phyloP scores from a whole-genome alignment of 2,797 vertebrate genomes.

The Okamejei kenojei region DNA sequence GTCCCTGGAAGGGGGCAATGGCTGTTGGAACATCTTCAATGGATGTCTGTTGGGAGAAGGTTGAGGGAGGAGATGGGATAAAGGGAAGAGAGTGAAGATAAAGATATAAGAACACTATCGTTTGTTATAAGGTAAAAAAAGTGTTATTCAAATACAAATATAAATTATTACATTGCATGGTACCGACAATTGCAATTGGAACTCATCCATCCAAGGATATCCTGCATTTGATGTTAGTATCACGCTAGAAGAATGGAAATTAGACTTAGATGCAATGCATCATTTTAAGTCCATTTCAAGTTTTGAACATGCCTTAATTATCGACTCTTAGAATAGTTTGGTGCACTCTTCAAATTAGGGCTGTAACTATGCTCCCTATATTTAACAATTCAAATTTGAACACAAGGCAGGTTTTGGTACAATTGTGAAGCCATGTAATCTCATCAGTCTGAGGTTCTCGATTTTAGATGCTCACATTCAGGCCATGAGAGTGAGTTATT shows the following conservation, averaged over 20 bases:
- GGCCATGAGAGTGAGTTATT: background rate
- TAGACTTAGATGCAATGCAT: background rate
- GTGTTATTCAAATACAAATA: background rate
- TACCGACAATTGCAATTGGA: background rate
- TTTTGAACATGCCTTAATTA: background rate
- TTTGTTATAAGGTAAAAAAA: background rate
- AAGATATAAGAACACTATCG: background rate
- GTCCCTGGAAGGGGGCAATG: conserved; percentile 92
- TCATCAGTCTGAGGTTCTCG: background rate
- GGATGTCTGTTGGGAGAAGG: conserved; percentile 66
- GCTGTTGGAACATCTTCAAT: conserved; percentile 93
- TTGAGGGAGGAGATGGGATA: no score
- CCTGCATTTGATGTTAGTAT: background rate
- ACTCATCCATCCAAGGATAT: background rate
- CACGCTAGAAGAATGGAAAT: background rate
- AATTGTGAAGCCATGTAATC: background rate
- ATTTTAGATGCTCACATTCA: background rate
- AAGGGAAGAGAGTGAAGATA: background rate
- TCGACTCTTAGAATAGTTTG: background rate
- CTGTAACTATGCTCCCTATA: background rate
- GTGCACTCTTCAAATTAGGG: background rate
- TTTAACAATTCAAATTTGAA: background rate
- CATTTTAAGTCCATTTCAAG: background rate
- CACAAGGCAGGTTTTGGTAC: no score
- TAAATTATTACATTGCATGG: background rate